A percentile compares a stretch with the other conserved stretches of the same genome.
Conservation (phyloP, 1,140 invertebrate species). For the Aleiodes sp. region DNA sequence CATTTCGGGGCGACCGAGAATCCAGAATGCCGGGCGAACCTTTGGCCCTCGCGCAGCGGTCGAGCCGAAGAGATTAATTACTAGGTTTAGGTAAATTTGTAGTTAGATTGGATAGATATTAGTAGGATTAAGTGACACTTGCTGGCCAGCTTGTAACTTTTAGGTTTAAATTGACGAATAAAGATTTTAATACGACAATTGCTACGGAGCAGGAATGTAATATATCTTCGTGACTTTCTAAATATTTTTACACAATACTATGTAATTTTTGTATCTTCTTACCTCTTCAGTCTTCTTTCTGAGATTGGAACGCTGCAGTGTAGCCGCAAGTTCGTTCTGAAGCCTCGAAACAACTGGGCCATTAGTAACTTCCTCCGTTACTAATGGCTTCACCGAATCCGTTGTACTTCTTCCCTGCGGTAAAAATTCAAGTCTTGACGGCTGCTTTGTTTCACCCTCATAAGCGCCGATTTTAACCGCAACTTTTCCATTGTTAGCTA, state of each 20-base stretch:
- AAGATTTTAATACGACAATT: not conserved
- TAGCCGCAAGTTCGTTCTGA: constrained; percentile 77
- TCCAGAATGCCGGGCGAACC: not conserved
- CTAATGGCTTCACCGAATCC: constrained; percentile 44
- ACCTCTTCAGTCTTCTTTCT: constrained; percentile 75
- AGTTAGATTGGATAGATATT: not conserved
- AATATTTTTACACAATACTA: not conserved
- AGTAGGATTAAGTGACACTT: constrained; percentile 8
- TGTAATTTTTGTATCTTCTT: too few species aligned
- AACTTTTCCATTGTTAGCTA: constrained; percentile 47
- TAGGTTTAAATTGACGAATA: not conserved
- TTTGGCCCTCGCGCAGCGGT: not conserved
- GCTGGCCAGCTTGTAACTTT: not conserved
- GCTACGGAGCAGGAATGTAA: not conserved
- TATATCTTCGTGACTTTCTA: too few species aligned
- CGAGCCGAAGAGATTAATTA: not conserved
- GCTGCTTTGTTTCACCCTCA: constrained; percentile 69
- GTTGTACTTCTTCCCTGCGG: constrained; percentile 54
- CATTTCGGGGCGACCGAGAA: not conserved
- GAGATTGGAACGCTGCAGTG: constrained; percentile 77
- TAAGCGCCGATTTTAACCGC: constrained; percentile 61
- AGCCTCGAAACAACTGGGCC: constrained; percentile 71
- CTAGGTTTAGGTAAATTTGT: constrained; percentile 11
- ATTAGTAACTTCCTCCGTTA: constrained; percentile 42
- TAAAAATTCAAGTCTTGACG: constrained; percentile 75